Conservation (phyloP, 2,888 invertebrate species). For the Trichogramma evanescens region DNA sequence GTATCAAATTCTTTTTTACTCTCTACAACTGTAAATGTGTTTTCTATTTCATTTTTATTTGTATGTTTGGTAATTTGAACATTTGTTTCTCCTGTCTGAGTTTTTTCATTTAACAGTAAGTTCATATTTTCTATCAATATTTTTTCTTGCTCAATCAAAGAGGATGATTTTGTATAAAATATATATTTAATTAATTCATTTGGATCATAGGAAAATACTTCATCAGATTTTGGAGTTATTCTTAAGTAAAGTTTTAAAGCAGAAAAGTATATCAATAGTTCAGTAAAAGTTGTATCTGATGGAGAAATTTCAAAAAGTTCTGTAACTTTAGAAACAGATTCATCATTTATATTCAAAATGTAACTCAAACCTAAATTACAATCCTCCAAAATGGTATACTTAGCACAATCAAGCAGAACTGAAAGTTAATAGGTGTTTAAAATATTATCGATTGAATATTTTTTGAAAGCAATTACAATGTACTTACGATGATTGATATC, state of each 20-base stretch:
- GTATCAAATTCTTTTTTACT: not conserved
- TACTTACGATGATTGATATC: conserved; percentile 41
- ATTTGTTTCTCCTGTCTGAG: not conserved
- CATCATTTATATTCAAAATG: conserved; percentile 46
- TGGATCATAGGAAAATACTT: conserved; percentile 34
- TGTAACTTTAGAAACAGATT: conserved; percentile 29
- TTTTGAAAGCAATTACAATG: not conserved
- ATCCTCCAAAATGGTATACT: conserved; percentile 49
- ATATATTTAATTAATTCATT: conserved; percentile 32
- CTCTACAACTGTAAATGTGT: not conserved
- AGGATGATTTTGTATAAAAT: conserved; percentile 11
- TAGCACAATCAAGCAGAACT: conserved; percentile 50
- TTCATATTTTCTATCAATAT: not conserved
- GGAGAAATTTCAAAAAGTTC: conserved; percentile 34
- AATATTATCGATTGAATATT: conserved; percentile 15
- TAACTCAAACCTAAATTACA: conserved; percentile 50
- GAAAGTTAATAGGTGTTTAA: conserved; percentile 24
- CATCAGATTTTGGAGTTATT: conserved; percentile 24
- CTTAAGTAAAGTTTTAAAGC: conserved; percentile 32
- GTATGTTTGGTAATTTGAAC: not conserved
- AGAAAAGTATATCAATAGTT: conserved; percentile 38
- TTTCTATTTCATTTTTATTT: not conserved
- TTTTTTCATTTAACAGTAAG: too few relatives aligned
- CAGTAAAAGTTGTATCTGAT: conserved; percentile 31
- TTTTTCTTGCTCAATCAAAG: not conserved